Base-by-base conservation (phyloP, 2,888 invertebrate genomes). In the Neria commutata region DNA sequence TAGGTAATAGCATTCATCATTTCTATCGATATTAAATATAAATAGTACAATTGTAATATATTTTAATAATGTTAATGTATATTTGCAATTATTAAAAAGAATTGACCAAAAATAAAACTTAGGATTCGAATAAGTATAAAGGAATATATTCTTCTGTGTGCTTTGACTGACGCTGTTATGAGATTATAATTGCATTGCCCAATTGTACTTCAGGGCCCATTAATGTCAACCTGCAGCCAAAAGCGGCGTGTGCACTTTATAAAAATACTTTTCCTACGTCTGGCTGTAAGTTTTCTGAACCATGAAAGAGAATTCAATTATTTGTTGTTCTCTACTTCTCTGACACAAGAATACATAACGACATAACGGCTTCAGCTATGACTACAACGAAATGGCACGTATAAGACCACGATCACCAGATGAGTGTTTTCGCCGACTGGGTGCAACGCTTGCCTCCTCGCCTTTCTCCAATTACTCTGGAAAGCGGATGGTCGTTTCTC, bases 401-500 rank as follows among this genome's bases (percentile, higher is more conserved):
- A 74, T 75, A 74, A 75, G 73, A 77, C 76, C 74, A 77, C 70
- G 70, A 77, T 74, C 72, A 77, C 77, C 77, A 72, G 73, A 68
- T 70, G 74, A 74, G 74, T 56, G 56, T 52, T 54, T 55, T 54
- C 49, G 42, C 29, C 42, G 19, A 8, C 6, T 29, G 11, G 29
- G 6, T 29, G 29, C 29, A 11, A n/a, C n/a, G n/a, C n/a, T 29
- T 29, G 29, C 19, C 17, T 17, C 42, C 42, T 8, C 19, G 42
- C 19, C 17, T n/a, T n/a, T n/a, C n/a, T n/a, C n/a, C n/a, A n/a
- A n/a, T n/a, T n/a, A n/a, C n/a, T n/a, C n/a, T n/a, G n/a, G n/a
- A n/a, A n/a, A 19, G 5, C 6, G 21, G 42, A 5, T 19, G 42
- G 3, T 21, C 42, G 42, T 3, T 21, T 6, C 42, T n/a, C 4